Evolutionary conservation across 2,888 invertebrate species (phyloP), one percentile per base, ranked within the genome.

Genomic region (Lepidochitona cinerea): DNA sequence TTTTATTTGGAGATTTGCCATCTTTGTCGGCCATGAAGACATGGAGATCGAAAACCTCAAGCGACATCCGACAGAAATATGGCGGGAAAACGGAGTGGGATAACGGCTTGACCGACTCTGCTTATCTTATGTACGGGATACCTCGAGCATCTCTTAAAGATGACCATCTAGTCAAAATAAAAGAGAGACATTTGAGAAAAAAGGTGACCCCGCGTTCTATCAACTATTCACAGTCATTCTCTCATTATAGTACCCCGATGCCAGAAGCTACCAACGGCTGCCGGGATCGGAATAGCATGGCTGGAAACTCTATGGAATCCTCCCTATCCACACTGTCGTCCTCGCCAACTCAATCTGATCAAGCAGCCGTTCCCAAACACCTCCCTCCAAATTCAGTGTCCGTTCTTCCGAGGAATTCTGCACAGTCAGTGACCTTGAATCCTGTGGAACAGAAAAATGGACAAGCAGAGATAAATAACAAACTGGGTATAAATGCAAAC

Each of bases 151-250:
- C 23, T 4, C 32, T 59, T 1, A 59, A 29, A 26, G 29, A 59
- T 14, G 59, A 59, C 59, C 26, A n/a, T 7, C 7, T 54, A 7
- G 23, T 7, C 54, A 23, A 54, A 9, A 54, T 59, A 3, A 59
- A 59, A 29, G 23, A 29, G 59, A 2, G 59, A 23, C 59, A 59
- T 26, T 14, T 29, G 23, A 29, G 59, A 59, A 59, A 23, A 59
- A 29, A 29, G 23, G 26, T 4, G 29, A 23, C 5, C 32, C 59
- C 59, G 29, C 23, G 59, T 14, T 4, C 4, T 4, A 29, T 59
- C 59, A 59, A 59, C 59, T 59, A 59, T 26, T 59, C 59, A 14
- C 59, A 59, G 26, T 59, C 59, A 26, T 59, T 59, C 9, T 59
- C 59, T 32, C 14, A 29, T 23, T 59, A 29, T 26, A 32, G 12